Evolutionary conservation across 64 coral and sea anemone genomes (phyloP), one percentile per base, ranked within the genome.

Genomic region (Orbicella faveolata): DNA sequence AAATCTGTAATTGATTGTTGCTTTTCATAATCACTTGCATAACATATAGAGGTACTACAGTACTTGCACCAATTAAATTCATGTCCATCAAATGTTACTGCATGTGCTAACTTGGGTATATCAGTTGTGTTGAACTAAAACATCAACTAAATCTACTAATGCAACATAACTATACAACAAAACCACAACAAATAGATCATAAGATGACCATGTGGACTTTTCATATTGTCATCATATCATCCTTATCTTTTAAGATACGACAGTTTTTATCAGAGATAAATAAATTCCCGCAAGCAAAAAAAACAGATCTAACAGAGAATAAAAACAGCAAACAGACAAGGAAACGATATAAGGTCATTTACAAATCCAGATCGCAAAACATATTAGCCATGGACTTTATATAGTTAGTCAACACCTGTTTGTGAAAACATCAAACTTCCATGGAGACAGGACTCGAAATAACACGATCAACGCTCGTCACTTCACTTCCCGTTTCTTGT

Each of bases 121-220:
- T 59, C 55, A 75, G 3, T 75, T 33, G 15, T 25, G 36, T 35
- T 39, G 15, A 75, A 75, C 14, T 41, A 78, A 39, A 78, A 51
- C 36, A 51, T 78, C 75, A 20, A 52, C 20, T 39, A 18, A 78
- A 78, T 44, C 19, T 52, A 20, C 0, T 26, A 48, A 57, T 52
- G 15, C 14, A 79, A 26, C 20, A 55, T 11, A 57, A 57, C 51
- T 18, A 79, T 17, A 14, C 0, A 20, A 68, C 55, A 83, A 68
- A 67, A 67, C 80, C 80, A 83, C 81, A 66, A 83, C 34, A 83
- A 83, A 83, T 63, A 48, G 19, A 23, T 83, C 61, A 35, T 68
- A 44, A 19, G 20, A 39, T 68, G 21, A 70, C 67, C 21, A n/a
- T 23, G 36, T 68, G 8, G 18, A 17, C 63, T 83, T 83, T 83